Base-by-base conservation (phyloP, 2,888 invertebrate species). In the Cephus spinipes region DNA sequence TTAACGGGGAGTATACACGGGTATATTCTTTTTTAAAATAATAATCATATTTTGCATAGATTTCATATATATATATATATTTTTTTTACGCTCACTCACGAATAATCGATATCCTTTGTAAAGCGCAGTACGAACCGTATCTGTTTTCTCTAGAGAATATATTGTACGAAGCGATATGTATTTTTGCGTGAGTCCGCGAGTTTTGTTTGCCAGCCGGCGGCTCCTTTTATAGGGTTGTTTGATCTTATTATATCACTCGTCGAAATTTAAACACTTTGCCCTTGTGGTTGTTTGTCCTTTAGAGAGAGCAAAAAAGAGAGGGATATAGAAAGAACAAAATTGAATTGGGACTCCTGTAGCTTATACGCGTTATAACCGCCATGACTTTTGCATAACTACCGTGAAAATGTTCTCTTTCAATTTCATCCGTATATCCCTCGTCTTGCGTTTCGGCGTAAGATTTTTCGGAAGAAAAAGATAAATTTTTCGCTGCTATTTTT, bases 211-310 rank as follows among this genome's bases (percentile, higher is more conserved):
- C 55, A 78, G 76, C 83, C 82, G 82, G 33, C 83, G 36, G 76
- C 78, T 87, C 85, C 87, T 87, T 87, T 89, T 87, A 86, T 85
- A 82, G 78, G 81, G 82, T 83, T 89, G 87, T 91, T 90, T 90
- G 89, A 90, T 90, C 90, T 90, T 89, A 91, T 90, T 90, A 90
- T 90, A 89, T 90, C 88, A 89, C 88, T 89, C 87, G 86, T 87
- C 86, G 83, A 88, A 90, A 90, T 90, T 90, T 89, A 90, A 91
- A 90, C 89, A 90, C 88, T 89, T 84, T 81, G 75, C 69, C 79
- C 81, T 80, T 80, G 81, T 69, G 23, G 73, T 83, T 83, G 79
- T 79, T 81, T 81, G 80, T 73, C 40, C 69, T 68, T 68, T 77
- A 73, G 71, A 33, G 71, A 12, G 71, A 31, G 71, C 30, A 30